These are phyloP conservation scores for Zeuzera pyrina DNA, from an alignment of 2,888 invertebrate genomes.

Conservation along the genomic window DNA sequence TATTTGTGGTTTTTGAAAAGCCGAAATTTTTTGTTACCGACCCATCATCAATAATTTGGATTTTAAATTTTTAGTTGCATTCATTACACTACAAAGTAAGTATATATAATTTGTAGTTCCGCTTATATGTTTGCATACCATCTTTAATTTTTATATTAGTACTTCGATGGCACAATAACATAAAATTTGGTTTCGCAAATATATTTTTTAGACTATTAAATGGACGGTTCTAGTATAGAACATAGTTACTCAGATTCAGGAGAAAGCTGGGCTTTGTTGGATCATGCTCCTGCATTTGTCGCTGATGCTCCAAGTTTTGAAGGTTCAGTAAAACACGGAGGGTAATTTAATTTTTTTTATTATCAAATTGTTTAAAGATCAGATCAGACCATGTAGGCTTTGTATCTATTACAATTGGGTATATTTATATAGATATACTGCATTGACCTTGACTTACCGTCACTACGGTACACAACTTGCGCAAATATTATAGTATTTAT, in stretches of 20 bases:
- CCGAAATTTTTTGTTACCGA: constrained; percentile 36
- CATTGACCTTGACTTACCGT: too few species aligned
- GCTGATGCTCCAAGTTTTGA: too few species aligned
- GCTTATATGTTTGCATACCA: constrained; percentile 6
- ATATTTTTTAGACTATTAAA: constrained; percentile 21
- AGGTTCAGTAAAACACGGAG: too few species aligned
- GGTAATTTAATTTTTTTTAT: too few species aligned
- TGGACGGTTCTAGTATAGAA: constrained; percentile 50
- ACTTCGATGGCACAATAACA: constrained; percentile 6
- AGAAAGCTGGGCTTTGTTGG: constrained; percentile 65
- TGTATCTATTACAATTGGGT: too few species aligned
- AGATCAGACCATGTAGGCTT: too few species aligned
- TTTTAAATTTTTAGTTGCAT: constrained; percentile 24
- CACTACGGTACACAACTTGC: too few species aligned
- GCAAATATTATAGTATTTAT: too few species aligned
- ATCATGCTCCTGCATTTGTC: constrained; percentile 39
- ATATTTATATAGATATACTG: too few species aligned
- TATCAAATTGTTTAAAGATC: too few species aligned
- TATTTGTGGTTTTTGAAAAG: constrained; percentile 26
- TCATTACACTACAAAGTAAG: constrained; percentile 26
- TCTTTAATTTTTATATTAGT: constrained; percentile 9
- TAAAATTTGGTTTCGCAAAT: constrained; percentile 7
- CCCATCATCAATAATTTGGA: constrained; percentile 21
- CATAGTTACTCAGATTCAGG: constrained; percentile 69
- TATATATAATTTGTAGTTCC: constrained; percentile 12